phyloP scores from a whole-genome alignment of 2,888 invertebrate species.

The Dynastes hyllus region DNA sequence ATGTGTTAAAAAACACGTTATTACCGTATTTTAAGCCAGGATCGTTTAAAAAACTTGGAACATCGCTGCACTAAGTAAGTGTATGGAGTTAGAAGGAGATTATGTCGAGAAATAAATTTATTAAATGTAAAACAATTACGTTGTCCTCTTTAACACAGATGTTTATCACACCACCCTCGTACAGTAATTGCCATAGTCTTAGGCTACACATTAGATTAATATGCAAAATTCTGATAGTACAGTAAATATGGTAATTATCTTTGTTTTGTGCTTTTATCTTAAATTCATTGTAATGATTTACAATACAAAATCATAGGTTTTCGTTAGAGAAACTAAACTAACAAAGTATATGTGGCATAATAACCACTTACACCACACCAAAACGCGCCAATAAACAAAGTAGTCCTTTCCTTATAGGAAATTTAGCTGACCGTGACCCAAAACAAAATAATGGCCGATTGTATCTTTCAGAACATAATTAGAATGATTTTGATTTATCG shows the following conservation, averaged over 20 bases:
- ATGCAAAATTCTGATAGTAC: background rate
- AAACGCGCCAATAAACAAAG: background rate
- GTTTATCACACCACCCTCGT: too few relatives aligned
- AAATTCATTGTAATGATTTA: background rate
- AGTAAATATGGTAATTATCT: background rate
- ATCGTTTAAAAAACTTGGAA: too few relatives aligned
- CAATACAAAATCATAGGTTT: conserved; percentile 4
- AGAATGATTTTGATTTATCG: background rate
- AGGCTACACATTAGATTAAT: too few relatives aligned
- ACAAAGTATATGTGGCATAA: background rate
- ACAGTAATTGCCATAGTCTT: too few relatives aligned
- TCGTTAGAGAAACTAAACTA: background rate
- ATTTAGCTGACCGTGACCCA: conserved; percentile 1
- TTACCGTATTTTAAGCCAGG: too few relatives aligned
- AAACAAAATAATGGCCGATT: background rate
- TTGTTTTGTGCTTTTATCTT: background rate
- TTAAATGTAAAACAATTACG: too few relatives aligned
- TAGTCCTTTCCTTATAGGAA: conserved; percentile 6
- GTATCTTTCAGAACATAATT: background rate
- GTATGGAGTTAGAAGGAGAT: too few relatives aligned
- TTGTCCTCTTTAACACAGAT: too few relatives aligned
- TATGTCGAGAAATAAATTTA: too few relatives aligned
- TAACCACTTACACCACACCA: background rate
- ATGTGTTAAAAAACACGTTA: too few relatives aligned
- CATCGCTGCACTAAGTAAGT: too few relatives aligned